Conservation (phyloP, 1,140 invertebrate species). For the Ruditapes philippinarum region DNA sequence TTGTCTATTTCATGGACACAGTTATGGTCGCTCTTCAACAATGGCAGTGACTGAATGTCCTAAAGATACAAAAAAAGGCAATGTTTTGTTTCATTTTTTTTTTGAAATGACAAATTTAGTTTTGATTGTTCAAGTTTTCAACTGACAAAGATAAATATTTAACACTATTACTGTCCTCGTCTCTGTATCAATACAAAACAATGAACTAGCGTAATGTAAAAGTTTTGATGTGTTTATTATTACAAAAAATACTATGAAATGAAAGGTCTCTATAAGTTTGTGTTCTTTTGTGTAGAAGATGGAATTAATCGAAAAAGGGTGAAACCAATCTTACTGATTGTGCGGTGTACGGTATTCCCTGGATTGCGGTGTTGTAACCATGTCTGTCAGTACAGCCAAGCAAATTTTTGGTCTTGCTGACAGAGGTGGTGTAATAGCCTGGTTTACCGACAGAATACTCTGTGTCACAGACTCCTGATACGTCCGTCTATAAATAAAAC, state of each 20-base stretch:
- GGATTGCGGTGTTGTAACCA: conserved; percentile 86
- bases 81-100: too few species aligned
- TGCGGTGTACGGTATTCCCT: conserved; percentile 53
- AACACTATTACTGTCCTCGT: too few species aligned
- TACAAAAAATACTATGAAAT: too few species aligned
- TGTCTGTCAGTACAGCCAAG: conserved; percentile 92
- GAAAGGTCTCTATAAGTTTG: too few species aligned
- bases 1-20: conserved; percentile 94
- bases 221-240: too few species aligned
- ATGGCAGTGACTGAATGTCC: conserved; percentile 93
- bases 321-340: conserved; percentile 61
- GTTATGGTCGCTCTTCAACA: conserved; percentile 92
- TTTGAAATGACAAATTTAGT: too few species aligned
- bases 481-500: conserved; percentile 89
- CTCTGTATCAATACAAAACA: too few species aligned
- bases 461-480: conserved; percentile 93
- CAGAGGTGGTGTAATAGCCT: conserved; percentile 91
- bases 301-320: too few species aligned
- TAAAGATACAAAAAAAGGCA: conserved; percentile 40
- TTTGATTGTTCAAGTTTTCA: too few species aligned
- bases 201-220: too few species aligned
- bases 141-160: too few species aligned
- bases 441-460: conserved; percentile 89
- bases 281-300: too few species aligned
- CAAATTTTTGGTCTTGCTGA: conserved; percentile 93